These are phyloP conservation scores for Clarias gariepinus DNA, from an alignment of 2,113 vertebrate species.

Conservation along the genomic window DNA sequence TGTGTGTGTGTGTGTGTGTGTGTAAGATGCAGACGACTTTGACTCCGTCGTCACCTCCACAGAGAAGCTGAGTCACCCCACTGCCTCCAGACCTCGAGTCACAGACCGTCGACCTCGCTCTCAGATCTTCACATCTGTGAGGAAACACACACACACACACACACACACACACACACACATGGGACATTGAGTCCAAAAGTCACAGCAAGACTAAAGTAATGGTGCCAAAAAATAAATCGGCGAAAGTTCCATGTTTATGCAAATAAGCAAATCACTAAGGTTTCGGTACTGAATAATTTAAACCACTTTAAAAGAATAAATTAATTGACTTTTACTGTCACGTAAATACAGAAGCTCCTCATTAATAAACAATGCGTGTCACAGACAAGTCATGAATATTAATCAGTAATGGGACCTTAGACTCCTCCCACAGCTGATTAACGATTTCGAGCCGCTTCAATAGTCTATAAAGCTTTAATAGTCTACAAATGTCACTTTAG, in stretches of 20 bases:
- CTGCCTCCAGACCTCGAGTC: slow-evolving; percentile 88
- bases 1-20: slow-evolving; percentile 37
- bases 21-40: slow-evolving; percentile 88
- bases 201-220: too few species aligned
- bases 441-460: background rate
- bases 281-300: too few species aligned
- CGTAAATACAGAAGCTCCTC: background rate
- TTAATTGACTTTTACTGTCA: background rate
- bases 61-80: slow-evolving; percentile 95
- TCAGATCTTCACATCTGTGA: slow-evolving; percentile 90
- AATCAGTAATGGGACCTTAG: too few species aligned
- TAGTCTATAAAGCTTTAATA: background rate
- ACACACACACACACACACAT: background rate
- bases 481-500: too few species aligned
- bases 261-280: too few species aligned
- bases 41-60: slow-evolving; percentile 85
- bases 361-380: background rate
- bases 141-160: slow-evolving; percentile 57
- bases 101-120: slow-evolving; percentile 93
- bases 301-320: background rate
- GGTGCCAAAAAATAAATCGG: background rate
- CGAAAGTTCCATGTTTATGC: too few species aligned
- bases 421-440: background rate
- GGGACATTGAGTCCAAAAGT: background rate
- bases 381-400: too few species aligned